These are phyloP conservation scores for Eristalinus sepulchralis DNA, from an alignment of 2,888 invertebrate species.

Conservation along the genomic window DNA sequence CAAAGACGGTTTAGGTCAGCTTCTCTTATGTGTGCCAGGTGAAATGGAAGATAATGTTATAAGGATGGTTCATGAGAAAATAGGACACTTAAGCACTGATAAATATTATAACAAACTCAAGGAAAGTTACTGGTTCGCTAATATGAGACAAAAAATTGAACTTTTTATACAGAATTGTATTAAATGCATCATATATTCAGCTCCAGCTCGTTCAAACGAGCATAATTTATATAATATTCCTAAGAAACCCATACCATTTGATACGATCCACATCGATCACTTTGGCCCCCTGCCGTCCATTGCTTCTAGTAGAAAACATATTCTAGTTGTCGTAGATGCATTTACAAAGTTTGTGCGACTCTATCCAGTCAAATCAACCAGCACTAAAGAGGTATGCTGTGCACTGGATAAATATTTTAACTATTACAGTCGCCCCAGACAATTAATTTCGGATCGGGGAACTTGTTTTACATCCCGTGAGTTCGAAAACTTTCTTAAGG, in stretches of 20 bases:
- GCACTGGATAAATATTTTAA: slow-evolving; percentile 14
- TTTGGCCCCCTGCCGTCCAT: slow-evolving; percentile 5
- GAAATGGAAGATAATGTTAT: slow-evolving; percentile 36
- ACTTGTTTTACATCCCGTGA: slow-evolving; percentile 40
- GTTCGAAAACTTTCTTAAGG: slow-evolving; percentile 16
- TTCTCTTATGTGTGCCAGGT: neutral
- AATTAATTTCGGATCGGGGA: slow-evolving; percentile 11
- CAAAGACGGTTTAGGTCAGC: neutral
- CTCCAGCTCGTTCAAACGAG: slow-evolving; percentile 15
- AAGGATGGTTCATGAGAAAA: slow-evolving; percentile 12
- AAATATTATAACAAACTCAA: neutral
- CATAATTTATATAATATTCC: slow-evolving; percentile 8
- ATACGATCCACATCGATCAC: slow-evolving; percentile 15
- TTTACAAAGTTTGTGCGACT: slow-evolving; percentile 9
- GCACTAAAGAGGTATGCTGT: slow-evolving; percentile 16
- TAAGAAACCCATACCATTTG: slow-evolving; percentile 11
- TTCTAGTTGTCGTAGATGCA: slow-evolving; percentile 1
- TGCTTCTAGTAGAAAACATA: neutral
- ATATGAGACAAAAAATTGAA: neutral
- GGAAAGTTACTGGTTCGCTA: slow-evolving; percentile 31
- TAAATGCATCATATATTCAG: slow-evolving; percentile 2
- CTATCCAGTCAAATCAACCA: slow-evolving; percentile 22
- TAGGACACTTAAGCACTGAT: slow-evolving; percentile 18
- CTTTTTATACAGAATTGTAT: neutral
- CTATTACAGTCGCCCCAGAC: slow-evolving; percentile 29